phyloP scores from a whole-genome alignment of 2,888 invertebrate genomes.

The Drosophila hawaiiensis region DNA sequence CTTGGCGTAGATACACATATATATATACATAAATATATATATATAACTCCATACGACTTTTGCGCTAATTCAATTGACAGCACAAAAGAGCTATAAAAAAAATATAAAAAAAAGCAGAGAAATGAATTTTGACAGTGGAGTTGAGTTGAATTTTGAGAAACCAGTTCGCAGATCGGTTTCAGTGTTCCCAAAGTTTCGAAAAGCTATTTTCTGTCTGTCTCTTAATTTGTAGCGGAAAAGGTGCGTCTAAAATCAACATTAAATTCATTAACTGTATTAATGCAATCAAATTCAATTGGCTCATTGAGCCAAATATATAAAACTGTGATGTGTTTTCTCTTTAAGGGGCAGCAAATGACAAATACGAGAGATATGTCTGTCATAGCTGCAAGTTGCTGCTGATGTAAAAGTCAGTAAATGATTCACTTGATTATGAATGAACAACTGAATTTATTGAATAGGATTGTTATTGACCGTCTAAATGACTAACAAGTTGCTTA shows the following conservation, averaged over 20 bases:
- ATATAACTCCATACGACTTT: constrained; percentile 37
- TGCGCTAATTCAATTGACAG: constrained; percentile 76
- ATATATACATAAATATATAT: constrained; percentile 1
- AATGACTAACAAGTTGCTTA: constrained; percentile 6
- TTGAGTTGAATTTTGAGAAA: constrained; percentile 40
- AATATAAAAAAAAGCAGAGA: constrained; percentile 20
- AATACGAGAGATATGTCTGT: background rate
- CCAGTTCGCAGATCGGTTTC: constrained; percentile 37
- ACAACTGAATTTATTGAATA: background rate
- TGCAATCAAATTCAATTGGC: constrained; percentile 26
- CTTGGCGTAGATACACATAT: background rate
- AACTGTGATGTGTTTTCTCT: constrained; percentile 18
- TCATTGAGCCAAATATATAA: constrained; percentile 5
- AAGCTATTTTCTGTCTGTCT: constrained; percentile 11
- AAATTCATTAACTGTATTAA: constrained; percentile 57
- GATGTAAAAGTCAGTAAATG: constrained; percentile 19
- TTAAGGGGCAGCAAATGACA: constrained; percentile 17
- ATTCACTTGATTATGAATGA: constrained; percentile 21
- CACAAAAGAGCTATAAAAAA: constrained; percentile 47
- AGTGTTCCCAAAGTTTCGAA: constrained; percentile 14
- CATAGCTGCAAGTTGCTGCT: background rate
- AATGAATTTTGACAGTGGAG: constrained; percentile 44
- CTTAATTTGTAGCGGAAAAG: constrained; percentile 55
- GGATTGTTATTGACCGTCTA: background rate
- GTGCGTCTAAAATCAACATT: constrained; percentile 59